A percentile compares a stretch with the other conserved stretches of the same genome.
These are phyloP conservation scores for Hyles euphorbiae DNA, from an alignment of 1,140 invertebrate species.

Conservation along the genomic window DNA sequence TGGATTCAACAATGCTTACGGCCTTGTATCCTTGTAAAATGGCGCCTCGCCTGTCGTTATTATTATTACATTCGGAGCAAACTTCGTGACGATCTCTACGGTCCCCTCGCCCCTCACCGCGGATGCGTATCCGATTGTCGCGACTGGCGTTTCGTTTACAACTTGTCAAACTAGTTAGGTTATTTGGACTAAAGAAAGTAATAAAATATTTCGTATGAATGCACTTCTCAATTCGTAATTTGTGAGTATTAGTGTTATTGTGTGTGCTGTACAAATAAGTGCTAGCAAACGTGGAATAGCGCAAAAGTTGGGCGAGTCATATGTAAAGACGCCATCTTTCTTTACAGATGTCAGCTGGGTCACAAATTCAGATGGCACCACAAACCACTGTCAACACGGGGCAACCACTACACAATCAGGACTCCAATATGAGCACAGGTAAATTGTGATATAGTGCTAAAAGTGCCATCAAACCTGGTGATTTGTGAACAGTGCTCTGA, in stretches of 20 bases:
- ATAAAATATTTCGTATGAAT: conserved; percentile 36
- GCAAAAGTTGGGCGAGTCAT: conserved; percentile 60
- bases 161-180: conserved; percentile 74
- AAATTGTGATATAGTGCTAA: conserved; percentile 65
- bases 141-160: conserved; percentile 69
- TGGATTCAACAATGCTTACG: conserved; percentile 59
- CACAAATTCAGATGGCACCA: conserved; percentile 95
- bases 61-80: conserved; percentile 73
- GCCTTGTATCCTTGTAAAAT: conserved; percentile 75
- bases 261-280: conserved; percentile 28
- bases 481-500: conserved; percentile 51
- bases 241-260: conserved; percentile 41
- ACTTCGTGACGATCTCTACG: conserved; percentile 73
- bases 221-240: conserved; percentile 38
- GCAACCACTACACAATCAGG: conserved; percentile 92
- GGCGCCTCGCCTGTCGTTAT: conserved; percentile 70
- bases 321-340: conserved; percentile 74
- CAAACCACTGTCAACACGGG: conserved; percentile 91
- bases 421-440: conserved; percentile 97
- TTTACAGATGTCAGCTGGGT: conserved; percentile 94
- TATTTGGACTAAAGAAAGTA: conserved; percentile 58
- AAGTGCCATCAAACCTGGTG: conserved; percentile 55
- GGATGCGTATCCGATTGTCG: conserved; percentile 75
- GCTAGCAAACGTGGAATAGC: conserved; percentile 31
- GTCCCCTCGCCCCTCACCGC: conserved; percentile 57